Conservation (phyloP, 2,888 invertebrate genomes). For the Ochlodes sylvanus region DNA sequence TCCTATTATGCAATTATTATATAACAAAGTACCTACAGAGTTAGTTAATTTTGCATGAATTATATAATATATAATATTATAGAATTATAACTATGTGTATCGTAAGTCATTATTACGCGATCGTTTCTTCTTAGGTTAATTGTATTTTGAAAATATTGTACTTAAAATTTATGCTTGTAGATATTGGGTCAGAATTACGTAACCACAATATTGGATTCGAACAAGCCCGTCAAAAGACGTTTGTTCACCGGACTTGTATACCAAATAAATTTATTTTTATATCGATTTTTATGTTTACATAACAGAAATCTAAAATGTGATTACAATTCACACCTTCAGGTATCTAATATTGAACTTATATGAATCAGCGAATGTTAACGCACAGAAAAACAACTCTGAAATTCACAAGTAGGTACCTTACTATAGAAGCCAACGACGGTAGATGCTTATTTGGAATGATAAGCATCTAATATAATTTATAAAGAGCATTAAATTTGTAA, state of each 20-base stretch:
- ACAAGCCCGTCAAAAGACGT: background rate
- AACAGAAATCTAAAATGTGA: background rate
- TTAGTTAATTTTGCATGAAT: constrained; percentile 71
- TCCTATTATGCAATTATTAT: constrained; percentile 79
- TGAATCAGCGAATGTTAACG: too few relatives aligned
- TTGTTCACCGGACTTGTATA: background rate
- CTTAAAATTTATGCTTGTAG: background rate
- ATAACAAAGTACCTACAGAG: constrained; percentile 71
- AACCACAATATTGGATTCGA: background rate
- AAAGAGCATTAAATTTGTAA: too few relatives aligned
- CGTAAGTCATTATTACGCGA: constrained; percentile 17
- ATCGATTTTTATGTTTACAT: background rate
- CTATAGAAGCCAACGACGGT: too few relatives aligned
- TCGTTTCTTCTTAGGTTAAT: constrained; percentile 5
- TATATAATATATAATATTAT: constrained; percentile 53
- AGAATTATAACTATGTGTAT: constrained; percentile 15
- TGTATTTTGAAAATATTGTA: constrained; percentile 6
- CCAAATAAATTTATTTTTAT: constrained; percentile 8
- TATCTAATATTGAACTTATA: background rate
- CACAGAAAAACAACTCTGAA: too few relatives aligned
- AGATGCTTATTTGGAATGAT: too few relatives aligned
- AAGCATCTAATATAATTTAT: too few relatives aligned
- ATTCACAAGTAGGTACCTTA: too few relatives aligned
- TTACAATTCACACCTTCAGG: background rate
- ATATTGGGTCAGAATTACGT: constrained; percentile 1